Base-by-base conservation (phyloP, 2,888 invertebrate genomes). In the Encarsia formosa region DNA sequence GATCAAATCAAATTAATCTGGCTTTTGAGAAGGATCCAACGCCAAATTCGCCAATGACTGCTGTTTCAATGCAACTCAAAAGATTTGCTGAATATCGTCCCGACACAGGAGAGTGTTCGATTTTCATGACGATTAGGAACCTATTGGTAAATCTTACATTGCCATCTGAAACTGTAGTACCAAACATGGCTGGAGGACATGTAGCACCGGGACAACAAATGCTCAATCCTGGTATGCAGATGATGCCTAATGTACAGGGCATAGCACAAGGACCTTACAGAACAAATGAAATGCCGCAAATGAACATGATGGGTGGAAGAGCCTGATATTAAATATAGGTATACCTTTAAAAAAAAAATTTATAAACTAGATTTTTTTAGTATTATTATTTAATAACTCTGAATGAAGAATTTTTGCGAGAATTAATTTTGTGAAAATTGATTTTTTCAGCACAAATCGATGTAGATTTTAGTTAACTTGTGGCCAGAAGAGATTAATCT, bases 61-160 rank as follows among this genome's bases (percentile, higher is more conserved):
- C 85, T 1, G 85, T 84, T 0, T 83, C 81, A 49, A 75, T 81
- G 18, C 79, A 85, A 52, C 74, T 87, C 13, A 83, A 86, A 62
- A 78, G 83, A 61, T 91, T 89, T 70, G 82, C 86, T 47, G 91
- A 91, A 66, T 89, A 85, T 70, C 61, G 61, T 0, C 80, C 76
- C 5, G 78, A 77, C 60, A 81, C 77, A 63, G 77, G 78, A 64
- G 93, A 95, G 68, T 95, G 95, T 73, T 90, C 92, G 15, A 81
- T 96, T 48, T 94, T 89, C 75, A 92, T 93, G 26, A 92, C 94
- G 18, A 86, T 96, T 40, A 81, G 92, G 58, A 94, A 96, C 76
- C 77, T 96, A 51, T 76, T 96, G 47, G 82, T 86, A 32, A 93
- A 90, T 78, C 81, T 96, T 64, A 83, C 85, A 37, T 75, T 92